A percentile compares a stretch with the other conserved stretches of the same genome.
phyloP scores from a whole-genome alignment of 2,113 vertebrate species.

The Polypterus senegalus region DNA sequence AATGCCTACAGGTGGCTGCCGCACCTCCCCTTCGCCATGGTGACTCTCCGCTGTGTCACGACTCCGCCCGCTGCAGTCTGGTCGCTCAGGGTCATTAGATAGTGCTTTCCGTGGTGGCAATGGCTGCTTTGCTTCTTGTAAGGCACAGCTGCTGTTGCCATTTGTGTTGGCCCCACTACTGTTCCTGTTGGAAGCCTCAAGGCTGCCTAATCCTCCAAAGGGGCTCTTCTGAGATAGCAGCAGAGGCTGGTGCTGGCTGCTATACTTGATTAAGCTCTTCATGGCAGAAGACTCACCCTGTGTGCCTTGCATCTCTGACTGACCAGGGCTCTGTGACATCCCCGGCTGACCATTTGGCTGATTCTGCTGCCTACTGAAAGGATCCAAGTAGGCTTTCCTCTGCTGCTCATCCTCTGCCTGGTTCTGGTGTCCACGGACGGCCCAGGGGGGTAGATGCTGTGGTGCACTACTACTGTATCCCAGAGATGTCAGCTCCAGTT shows the following conservation, averaged over 20 bases:
- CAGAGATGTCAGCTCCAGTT: conserved; percentile 64
- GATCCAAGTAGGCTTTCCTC: conserved; percentile 77
- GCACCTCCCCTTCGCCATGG: conserved; percentile 70
- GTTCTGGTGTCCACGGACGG: conserved; percentile 57
- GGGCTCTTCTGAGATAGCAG: conserved; percentile 78
- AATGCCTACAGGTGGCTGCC: conserved; percentile 87
- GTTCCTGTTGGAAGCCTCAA: conserved; percentile 50
- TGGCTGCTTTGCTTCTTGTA: conserved; percentile 60
- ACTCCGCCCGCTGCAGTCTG: conserved; percentile 65
- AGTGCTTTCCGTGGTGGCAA: conserved; percentile 55
- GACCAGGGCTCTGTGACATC: conserved; percentile 32
- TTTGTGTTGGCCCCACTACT: conserved; percentile 12
- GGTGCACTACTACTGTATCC: conserved; percentile 59
- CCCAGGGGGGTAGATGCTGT: conserved; percentile 66
- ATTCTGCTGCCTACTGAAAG: conserved; percentile 42
- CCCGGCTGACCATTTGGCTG: conserved; percentile 32
- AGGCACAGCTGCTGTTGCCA: conserved; percentile 60
- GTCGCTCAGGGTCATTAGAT: conserved; percentile 57
- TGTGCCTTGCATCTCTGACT: conserved; percentile 56
- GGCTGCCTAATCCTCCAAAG: conserved; percentile 63
- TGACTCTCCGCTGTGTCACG: conserved; percentile 61
- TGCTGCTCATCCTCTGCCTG: conserved; percentile 60
- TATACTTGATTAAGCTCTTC: conserved; percentile 90
- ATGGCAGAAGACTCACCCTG: conserved; percentile 79
- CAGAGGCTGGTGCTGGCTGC: conserved; percentile 81